phyloP scores from a whole-genome alignment of 2,888 invertebrate species.

The Drosophila picticornis region DNA sequence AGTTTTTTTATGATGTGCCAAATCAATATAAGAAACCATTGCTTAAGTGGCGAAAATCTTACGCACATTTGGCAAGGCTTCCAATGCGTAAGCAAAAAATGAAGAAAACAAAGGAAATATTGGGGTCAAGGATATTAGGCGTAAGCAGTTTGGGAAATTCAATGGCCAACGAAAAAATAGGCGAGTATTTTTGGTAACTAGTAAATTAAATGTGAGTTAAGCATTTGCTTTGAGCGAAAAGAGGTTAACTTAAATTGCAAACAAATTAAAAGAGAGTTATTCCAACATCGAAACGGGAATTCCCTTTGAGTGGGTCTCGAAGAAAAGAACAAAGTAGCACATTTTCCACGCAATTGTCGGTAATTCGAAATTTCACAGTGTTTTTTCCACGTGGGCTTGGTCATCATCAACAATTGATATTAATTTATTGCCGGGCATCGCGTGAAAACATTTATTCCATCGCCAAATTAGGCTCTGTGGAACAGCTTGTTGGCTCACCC shows the following conservation, averaged over 20 bases:
- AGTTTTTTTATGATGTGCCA: constrained; percentile 6
- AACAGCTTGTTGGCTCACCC: constrained; percentile 41
- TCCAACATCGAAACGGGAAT: constrained; percentile 21
- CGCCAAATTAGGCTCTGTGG: constrained; percentile 53
- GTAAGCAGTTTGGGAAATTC: constrained; percentile 34
- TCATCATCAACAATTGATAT: constrained; percentile 70
- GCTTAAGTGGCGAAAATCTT: constrained; percentile 42
- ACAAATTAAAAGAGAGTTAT: constrained; percentile 49
- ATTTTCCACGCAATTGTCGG: constrained; percentile 38
- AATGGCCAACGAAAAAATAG: constrained; percentile 29
- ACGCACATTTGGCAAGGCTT: constrained; percentile 53
- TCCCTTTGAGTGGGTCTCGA: constrained; percentile 4
- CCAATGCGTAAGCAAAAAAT: constrained; percentile 59
- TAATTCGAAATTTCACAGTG: constrained; percentile 51
- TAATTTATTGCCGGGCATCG: constrained; percentile 67
- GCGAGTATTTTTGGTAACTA: constrained; percentile 57
- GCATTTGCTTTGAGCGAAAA: constrained; percentile 41
- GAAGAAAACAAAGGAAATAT: constrained; percentile 27
- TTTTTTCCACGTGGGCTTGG: constrained; percentile 52
- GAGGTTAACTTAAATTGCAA: constrained; percentile 62
- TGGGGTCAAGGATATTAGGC: constrained; percentile 63
- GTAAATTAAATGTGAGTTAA: constrained; percentile 61
- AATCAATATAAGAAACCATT: constrained; percentile 49
- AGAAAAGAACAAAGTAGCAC: background rate
- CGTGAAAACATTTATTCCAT: constrained; percentile 70